Base-by-base conservation (phyloP, 2,888 invertebrate genomes). In the Poecilus cupreus region DNA sequence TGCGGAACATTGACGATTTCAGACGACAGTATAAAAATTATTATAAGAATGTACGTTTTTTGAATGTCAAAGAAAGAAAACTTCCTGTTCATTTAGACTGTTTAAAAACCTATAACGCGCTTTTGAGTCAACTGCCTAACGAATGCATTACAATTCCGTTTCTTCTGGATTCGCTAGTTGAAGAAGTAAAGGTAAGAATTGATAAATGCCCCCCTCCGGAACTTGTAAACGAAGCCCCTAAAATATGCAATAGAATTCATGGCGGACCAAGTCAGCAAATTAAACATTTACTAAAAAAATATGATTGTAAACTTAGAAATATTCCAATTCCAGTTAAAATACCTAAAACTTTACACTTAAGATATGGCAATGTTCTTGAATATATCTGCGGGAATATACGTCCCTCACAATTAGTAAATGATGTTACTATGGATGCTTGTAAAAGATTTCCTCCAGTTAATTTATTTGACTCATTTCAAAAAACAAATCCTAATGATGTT, bases 71-170 rank as follows among this genome's bases (percentile, higher is more conserved):
- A 22, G 64, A 75, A 18, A 18, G 8, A 16, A 46, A 49, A 32
- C 43, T 24, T 64, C 68, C 49, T 6, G 16, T 46, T 3, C 13
- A 43, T 13, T 46, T 78, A 26, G n/a, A 78, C 5, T 39, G 39
- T 43, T 0, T 77, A 13, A 22, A n/a, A 5, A 68, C 16, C 10
- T 78, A 78, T 13, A 43, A 68, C 3, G 5, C 46, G 4, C n/a
- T 49, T 16, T 13, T 78, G n/a, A 16, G 49, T 11, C 32, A 24
- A 43, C 16, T 78, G 3, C 78, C 78, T 5, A 78, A 78, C 32
- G 78, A 78, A 78, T 78, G 78, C 46, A 49, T 78, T n/a, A 78
- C 64, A 68, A 68, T 78, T 49, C 68, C 78, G n/a, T 49, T 49
- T 26, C 11, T 78, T 2, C 10, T 78, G 26, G 43, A 78, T 49